Base-by-base conservation (phyloP, 1,140 invertebrate species). In the Drosophila trapezifrons region DNA sequence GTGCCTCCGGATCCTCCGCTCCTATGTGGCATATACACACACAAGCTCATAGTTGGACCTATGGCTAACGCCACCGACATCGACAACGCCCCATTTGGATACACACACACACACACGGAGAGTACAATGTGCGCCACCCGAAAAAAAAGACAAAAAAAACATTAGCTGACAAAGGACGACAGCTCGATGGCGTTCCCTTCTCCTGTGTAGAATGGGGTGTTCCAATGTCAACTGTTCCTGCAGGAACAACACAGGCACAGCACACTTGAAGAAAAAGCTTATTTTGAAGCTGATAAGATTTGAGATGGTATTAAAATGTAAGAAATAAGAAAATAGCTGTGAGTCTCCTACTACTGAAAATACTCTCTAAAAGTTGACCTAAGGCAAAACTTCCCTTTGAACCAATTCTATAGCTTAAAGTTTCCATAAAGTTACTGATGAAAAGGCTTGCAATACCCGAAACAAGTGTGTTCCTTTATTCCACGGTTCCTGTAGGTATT, bases 31-130 rank as follows among this genome's bases (percentile, higher is more conserved):
- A 59, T 51, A 52, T 52, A 60, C 49, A 51, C 27, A 51, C 17
- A 29, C 27, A 29, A 8, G 27, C 27, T 29, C 27, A 35, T 20
- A 29, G 25, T 64, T 60, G 55, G 55, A 60, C 42, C 42, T 37
- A 63, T 18, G 35, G 58, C 58, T 47, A 71, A 56, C 47, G 40
- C 67, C 67, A 69, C 35, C 51, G 65, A 58, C 69, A 71, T 71
- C 69, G 69, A 72, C 69, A 71, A 72, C 69, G 69, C 69, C 69
- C 69, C 69, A 72, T 49, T 72, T 71, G 69, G 67, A 71, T 71
- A 71, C 67, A 71, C 18, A 45, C 47, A 65, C 25, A 37, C 29
- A 35, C 20, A 69, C 9, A 27, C 13, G n/a, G 27, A 43, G 45
- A 51, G 35, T 38, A 51, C 35, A 51, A 42, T 42, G 35, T 51